Base-by-base conservation (phyloP, 2,888 invertebrate genomes). In the Micropterix aruncella region DNA sequence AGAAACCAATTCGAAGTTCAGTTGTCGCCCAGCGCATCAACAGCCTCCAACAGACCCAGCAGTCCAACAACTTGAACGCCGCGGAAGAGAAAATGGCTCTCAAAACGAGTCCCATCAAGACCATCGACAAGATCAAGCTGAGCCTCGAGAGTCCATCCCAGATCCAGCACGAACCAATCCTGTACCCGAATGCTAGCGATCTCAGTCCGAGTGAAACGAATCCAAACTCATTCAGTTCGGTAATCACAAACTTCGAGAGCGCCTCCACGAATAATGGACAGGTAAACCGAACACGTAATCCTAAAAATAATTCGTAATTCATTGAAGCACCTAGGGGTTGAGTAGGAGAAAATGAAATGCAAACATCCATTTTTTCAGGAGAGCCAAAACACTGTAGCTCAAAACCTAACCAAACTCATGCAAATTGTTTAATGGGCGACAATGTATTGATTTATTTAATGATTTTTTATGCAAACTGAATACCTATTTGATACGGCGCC, bases 1-100 rank as follows among this genome's bases (percentile, higher is more conserved):
- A 78, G 43, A 82, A 82, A 50, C 82, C 82, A 3, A 70, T 76
- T 18, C 73, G 82, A 39, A 77, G 74, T 57, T 81, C 81, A 0
- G 73, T 75, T 5, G 73, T 80, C 55, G 74, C 79, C 12, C 79
- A 79, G 55, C 70, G 77, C 37, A 77, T 77, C 47, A 76, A 75
- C 60, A 70, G 73, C 4, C 70, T 77, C 59, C n/a, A n/a, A n/a
- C n/a, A n/a, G n/a, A 61, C 63, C 2, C 2, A 63, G 59, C 44
- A 54, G 53, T 17, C 59, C 58, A 37, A 40, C 19, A 4, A 42
- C n/a, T 44, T 46, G 17, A 41, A 55, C 55, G 2, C 58, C 54
- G 16, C 48, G 57, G 1, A 52, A 57, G 3, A 57, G 59, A 1
- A 56, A 55, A 36, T 37, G 37, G 2, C 55, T 60, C 46, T 58